These are phyloP conservation scores for Drosophila histrio DNA, from an alignment of 2,888 invertebrate species.

Conservation along the genomic window DNA sequence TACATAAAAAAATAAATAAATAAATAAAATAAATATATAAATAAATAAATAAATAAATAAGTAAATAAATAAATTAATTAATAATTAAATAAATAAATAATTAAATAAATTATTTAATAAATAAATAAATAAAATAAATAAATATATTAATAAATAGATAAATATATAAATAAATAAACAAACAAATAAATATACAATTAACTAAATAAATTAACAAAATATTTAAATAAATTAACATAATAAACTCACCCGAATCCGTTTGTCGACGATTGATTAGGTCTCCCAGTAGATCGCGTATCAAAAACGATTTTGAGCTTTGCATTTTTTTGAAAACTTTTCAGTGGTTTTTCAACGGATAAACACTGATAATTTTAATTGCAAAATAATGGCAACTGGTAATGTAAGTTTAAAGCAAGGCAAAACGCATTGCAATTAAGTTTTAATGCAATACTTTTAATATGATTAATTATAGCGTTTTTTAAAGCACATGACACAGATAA, in stretches of 20 bases:
- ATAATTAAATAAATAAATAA: too few species aligned
- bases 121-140: too few species aligned
- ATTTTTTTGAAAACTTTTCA: constrained; percentile 58
- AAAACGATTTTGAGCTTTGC: constrained; percentile 90
- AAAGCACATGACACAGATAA: constrained; percentile 14
- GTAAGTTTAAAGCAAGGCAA: constrained; percentile 3
- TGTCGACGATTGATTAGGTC: constrained; percentile 85
- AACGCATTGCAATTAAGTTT: constrained; percentile 12
- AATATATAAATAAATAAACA: neutral
- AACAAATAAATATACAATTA: too few species aligned
- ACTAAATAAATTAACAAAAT: too few species aligned
- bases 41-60: too few species aligned
- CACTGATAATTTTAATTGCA: neutral
- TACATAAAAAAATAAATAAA: too few species aligned
- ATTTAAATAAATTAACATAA: too few species aligned
- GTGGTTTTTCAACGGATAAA: neutral
- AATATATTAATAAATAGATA: too few species aligned
- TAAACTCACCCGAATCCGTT: constrained; percentile 84
- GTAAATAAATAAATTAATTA: too few species aligned
- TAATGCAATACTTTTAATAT: neutral
- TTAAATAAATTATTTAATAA: too few species aligned
- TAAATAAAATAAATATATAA: too few species aligned
- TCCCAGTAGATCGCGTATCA: constrained; percentile 93
- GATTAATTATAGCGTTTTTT: neutral
- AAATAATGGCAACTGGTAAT: neutral